Evolutionary conservation across 2,797 vertebrate species (phyloP).

Genomic region (Cuniculus paca): DNA sequence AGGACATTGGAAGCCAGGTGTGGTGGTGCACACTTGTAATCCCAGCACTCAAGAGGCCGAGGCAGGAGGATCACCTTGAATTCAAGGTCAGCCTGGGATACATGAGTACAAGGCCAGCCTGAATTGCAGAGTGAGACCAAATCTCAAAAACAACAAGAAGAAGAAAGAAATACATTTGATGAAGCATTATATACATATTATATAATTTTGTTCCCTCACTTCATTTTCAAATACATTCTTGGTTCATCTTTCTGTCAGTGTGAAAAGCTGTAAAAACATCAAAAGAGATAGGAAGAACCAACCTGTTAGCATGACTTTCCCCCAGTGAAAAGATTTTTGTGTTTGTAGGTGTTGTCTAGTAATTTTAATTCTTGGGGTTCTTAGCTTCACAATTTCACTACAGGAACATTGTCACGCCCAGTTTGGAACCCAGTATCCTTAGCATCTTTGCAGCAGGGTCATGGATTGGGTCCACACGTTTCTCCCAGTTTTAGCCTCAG

Average conservation of each 20-base stretch:
- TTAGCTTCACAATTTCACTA: background rate
- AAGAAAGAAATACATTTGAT: background rate
- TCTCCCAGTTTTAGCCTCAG: background rate
- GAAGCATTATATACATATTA: background rate
- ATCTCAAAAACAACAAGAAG: background rate
- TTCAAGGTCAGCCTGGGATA: background rate
- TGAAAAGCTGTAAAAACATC: background rate
- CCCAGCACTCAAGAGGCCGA: background rate
- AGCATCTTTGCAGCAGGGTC: background rate
- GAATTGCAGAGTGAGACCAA: background rate
- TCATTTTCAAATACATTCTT: slow-evolving; percentile 4
- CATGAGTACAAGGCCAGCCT: background rate
- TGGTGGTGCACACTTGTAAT: background rate
- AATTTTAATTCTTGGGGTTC: background rate
- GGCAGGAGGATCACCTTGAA: background rate
- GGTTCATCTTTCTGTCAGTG: background rate
- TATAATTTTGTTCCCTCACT: background rate
- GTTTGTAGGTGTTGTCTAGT: background rate
- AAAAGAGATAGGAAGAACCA: background rate
- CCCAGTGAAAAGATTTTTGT: background rate
- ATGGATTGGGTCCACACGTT: background rate
- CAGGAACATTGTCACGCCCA: background rate
- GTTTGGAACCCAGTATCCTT: background rate
- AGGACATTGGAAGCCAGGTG: background rate
- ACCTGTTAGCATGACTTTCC: background rate